These are phyloP conservation scores for Drosophila trapezifrons DNA, from an alignment of 1,140 invertebrate species.

Conservation along the genomic window DNA sequence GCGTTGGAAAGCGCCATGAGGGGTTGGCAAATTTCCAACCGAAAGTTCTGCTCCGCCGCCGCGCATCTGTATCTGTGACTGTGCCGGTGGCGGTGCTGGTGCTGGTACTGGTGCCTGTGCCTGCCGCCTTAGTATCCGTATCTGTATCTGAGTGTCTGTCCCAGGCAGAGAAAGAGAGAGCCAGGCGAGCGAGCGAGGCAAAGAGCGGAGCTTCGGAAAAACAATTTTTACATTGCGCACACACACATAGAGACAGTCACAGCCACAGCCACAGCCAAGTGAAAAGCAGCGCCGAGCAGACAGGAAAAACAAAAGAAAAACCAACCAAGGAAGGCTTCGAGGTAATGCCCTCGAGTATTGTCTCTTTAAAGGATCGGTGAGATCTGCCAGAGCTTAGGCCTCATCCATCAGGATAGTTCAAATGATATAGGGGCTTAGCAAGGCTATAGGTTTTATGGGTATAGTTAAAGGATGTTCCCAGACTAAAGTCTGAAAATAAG, in stretches of 20 bases:
- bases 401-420: too few species aligned
- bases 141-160: constrained; percentile 20
- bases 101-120: neutral
- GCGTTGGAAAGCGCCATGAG: constrained; percentile 70
- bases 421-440: too few species aligned
- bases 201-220: constrained; percentile 71
- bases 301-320: constrained; percentile 11
- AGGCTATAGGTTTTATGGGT: neutral
- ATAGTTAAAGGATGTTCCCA: too few species aligned
- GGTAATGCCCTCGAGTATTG: too few species aligned
- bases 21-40: constrained; percentile 75
- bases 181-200: constrained; percentile 4
- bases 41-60: constrained; percentile 61
- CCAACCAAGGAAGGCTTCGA: constrained; percentile 5
- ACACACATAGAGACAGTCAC: constrained; percentile 12
- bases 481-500: neutral
- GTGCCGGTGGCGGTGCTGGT: constrained; percentile 1
- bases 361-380: neutral
- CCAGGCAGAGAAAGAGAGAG: constrained; percentile 16
- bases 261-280: constrained; percentile 13
- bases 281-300: constrained; percentile 21
- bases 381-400: neutral
- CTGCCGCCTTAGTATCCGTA: constrained; percentile 6
- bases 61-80: constrained; percentile 31
- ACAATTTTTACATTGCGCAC: constrained; percentile 37